These are phyloP conservation scores for Eira barbara DNA, from an alignment of 2,113 vertebrate species.

Conservation along the genomic window DNA sequence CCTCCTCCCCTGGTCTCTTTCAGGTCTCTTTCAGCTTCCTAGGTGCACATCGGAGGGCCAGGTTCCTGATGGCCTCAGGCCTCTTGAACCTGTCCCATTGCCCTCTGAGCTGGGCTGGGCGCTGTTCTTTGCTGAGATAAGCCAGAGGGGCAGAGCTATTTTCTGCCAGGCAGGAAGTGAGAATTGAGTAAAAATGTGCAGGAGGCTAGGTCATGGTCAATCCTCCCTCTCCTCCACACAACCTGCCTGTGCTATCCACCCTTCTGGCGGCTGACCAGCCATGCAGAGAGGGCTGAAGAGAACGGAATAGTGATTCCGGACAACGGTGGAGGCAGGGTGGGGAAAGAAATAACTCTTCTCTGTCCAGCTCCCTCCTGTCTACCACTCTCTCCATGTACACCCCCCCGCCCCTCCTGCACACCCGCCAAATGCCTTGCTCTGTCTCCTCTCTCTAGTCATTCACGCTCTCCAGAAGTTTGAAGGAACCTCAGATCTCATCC, in stretches of 20 bases:
- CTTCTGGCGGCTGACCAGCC: background rate
- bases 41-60: fast-evolving
- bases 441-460: background rate
- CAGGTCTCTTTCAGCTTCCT: background rate
- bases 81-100: conserved; percentile 8
- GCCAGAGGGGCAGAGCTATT: conserved; percentile 17
- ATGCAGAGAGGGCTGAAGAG: background rate
- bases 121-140: conserved; percentile 50
- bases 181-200: background rate
- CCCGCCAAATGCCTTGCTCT: background rate
- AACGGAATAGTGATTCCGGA: background rate
- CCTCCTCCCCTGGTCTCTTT: background rate
- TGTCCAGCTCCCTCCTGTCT: background rate
- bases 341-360: background rate
- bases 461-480: background rate
- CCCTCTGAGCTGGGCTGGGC: conserved; percentile 67
- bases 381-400: fast-evolving
- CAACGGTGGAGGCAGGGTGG: background rate
- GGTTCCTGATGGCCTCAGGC: background rate
- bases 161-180: conserved; percentile 62
- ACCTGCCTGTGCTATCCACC: background rate
- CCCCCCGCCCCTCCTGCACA: fast-evolving
- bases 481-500: background rate
- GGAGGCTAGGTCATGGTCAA: background rate
- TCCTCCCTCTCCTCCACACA: background rate